Evolutionary conservation across 2,888 invertebrate genomes (phyloP).

Genomic region (Heliconius charithonia): DNA sequence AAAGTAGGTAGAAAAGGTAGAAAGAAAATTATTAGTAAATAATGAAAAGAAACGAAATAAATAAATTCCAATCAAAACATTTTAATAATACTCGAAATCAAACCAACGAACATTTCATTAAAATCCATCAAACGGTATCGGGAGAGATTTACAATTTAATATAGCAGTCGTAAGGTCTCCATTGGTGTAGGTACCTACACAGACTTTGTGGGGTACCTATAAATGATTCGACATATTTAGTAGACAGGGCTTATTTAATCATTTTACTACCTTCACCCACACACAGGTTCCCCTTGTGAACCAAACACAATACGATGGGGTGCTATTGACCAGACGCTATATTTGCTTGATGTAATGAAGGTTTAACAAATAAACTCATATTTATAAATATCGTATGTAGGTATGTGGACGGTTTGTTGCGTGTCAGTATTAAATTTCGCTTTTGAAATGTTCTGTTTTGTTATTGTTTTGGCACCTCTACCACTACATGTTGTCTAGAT

Average conservation of each 20-base stretch:
- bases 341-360: constrained; percentile 35
- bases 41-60: background rate
- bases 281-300: constrained; percentile 36
- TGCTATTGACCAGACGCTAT: constrained; percentile 35
- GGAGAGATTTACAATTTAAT: constrained; percentile 20
- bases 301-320: constrained; percentile 34
- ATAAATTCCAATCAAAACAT: constrained; percentile 2
- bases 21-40: no score
- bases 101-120: constrained; percentile 13
- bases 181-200: background rate
- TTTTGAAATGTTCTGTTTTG: background rate
- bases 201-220: constrained; percentile 27
- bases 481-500: no score
- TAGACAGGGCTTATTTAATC: constrained; percentile 35
- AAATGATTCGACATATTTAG: constrained; percentile 32
- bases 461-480: no score
- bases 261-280: constrained; percentile 29
- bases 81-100: background rate
- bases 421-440: background rate
- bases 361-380: constrained; percentile 3
- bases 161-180: constrained; percentile 13
- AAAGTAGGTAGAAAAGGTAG: no score
- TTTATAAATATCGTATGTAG: background rate
- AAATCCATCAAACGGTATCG: constrained; percentile 3
- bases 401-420: background rate